These are phyloP conservation scores for Numida meleagris DNA, from an alignment of 2,113 vertebrate genomes.

Conservation along the genomic window DNA sequence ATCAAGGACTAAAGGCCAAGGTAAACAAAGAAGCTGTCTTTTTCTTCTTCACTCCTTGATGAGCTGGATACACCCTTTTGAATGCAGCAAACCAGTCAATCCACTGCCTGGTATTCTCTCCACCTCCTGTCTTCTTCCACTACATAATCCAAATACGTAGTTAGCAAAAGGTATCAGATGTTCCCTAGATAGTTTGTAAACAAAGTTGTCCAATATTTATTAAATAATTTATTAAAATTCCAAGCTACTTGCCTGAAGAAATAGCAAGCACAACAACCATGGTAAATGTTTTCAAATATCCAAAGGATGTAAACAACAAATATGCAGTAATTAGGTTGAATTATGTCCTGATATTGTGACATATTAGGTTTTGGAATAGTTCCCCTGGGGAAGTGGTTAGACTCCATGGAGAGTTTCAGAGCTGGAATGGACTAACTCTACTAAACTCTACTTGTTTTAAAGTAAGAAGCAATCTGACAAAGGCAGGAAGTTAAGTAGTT, in stretches of 20 bases:
- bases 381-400: background rate
- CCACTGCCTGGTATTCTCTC: background rate
- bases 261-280: background rate
- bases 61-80: background rate
- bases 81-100: background rate
- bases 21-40: slow-evolving; percentile 1
- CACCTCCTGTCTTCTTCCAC: fast-evolving
- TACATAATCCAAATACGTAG: background rate
- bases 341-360: background rate
- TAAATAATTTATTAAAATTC: slow-evolving; percentile 27
- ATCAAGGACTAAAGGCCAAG: background rate
- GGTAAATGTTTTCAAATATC: background rate
- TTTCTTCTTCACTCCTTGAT: background rate
- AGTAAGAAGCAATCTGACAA: background rate
- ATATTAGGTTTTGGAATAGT: background rate
- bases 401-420: background rate
- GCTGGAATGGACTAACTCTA: background rate
- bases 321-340: background rate
- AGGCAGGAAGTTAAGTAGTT: background rate
- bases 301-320: slow-evolving; percentile 22
- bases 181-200: background rate
- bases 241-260: background rate
- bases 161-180: background rate
- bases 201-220: background rate
- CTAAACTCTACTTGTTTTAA: background rate